These are phyloP conservation scores for Apotomis betuletana DNA, from an alignment of 2,888 invertebrate genomes.

Conservation along the genomic window DNA sequence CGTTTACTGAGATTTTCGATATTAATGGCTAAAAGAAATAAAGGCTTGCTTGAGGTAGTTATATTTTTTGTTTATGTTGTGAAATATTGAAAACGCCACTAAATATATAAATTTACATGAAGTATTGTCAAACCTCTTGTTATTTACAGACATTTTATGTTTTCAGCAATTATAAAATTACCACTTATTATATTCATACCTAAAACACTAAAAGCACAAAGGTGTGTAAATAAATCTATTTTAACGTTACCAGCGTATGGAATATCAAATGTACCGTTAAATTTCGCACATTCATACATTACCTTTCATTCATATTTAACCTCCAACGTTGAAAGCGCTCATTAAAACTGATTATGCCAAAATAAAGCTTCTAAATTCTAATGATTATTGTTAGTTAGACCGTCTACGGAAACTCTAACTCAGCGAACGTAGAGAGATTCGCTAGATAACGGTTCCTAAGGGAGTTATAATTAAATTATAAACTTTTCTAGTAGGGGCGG, in stretches of 20 bases:
- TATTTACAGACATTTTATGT: too few relatives aligned
- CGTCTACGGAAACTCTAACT: conserved; percentile 8
- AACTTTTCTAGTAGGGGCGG: conserved; percentile 69
- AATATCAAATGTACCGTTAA: background rate
- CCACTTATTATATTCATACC: too few relatives aligned
- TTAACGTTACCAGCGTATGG: background rate
- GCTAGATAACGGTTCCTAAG: conserved; percentile 69
- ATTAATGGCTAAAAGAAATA: too few relatives aligned
- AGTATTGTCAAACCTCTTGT: too few relatives aligned
- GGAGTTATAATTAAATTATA: conserved; percentile 83
- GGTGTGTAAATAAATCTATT: background rate
- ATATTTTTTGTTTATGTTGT: too few relatives aligned
- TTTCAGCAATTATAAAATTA: background rate
- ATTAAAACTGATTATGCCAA: conserved; percentile 16
- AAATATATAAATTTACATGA: too few relatives aligned
- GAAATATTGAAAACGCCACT: too few relatives aligned
- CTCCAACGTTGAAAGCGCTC: background rate
- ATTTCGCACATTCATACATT: conserved; percentile 11
- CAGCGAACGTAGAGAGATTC: conserved; percentile 13
- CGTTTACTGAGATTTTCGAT: too few relatives aligned
- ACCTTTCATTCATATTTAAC: conserved; percentile 13
- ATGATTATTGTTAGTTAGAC: conserved; percentile 24
- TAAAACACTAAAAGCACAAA: background rate
- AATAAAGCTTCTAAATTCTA: conserved; percentile 32
- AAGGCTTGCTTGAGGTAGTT: too few relatives aligned